Conservation (phyloP, 2,888 invertebrate species). For the Caradrina kadenii region DNA sequence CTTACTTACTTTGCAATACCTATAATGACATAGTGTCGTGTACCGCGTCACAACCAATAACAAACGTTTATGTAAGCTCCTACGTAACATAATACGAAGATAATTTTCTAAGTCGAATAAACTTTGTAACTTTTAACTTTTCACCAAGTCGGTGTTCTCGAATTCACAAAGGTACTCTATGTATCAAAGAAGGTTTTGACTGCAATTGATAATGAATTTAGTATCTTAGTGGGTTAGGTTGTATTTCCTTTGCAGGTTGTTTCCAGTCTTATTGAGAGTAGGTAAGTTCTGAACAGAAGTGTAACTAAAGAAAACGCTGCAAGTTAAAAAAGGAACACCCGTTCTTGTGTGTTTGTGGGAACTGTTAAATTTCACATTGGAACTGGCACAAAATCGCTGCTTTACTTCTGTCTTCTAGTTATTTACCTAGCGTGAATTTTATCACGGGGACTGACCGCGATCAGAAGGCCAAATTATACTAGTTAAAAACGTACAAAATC, state of each 20-base stretch:
- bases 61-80: slow-evolving; percentile 68
- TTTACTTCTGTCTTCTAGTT: background rate
- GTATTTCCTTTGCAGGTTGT: slow-evolving; percentile 28
- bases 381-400: slow-evolving; percentile 41
- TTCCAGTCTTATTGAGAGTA: slow-evolving; percentile 59
- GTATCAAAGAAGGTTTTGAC: slow-evolving; percentile 63
- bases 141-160: slow-evolving; percentile 72
- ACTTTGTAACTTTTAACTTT: slow-evolving; percentile 77
- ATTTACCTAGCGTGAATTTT: background rate
- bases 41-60: slow-evolving; percentile 60
- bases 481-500: too few species aligned
- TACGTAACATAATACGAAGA: slow-evolving; percentile 73
- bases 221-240: slow-evolving; percentile 24
- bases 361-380: slow-evolving; percentile 68
- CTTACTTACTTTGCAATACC: background rate
- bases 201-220: slow-evolving; percentile 42
- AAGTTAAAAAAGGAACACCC: slow-evolving; percentile 68
- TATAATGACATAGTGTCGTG: slow-evolving; percentile 34
- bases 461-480: too few species aligned
- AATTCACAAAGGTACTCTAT: slow-evolving; percentile 76
- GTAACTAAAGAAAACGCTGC: slow-evolving; percentile 68
- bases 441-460: background rate
- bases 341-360: slow-evolving; percentile 60
- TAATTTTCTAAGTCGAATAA: slow-evolving; percentile 76
- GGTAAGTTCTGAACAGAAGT: slow-evolving; percentile 61